Percentiles rank a stretch among this genome's conserved stretches.
These are phyloP conservation scores for Oikopleura vanhoeffeni DNA, from an alignment of 23 tunicate genomes.

Conservation along the genomic window DNA sequence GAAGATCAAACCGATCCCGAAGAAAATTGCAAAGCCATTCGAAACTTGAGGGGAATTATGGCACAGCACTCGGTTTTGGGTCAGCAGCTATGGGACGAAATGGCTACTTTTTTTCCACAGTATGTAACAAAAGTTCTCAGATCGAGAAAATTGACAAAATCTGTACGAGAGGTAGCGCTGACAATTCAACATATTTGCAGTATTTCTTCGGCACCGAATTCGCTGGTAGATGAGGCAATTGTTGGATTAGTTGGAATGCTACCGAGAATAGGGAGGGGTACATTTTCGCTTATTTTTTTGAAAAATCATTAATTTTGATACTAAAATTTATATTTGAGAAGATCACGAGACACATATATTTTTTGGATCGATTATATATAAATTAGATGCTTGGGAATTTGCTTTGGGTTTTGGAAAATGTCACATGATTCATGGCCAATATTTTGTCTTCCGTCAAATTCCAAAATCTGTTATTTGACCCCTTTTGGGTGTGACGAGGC, in stretches of 20 bases:
- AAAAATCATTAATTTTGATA: too few relatives aligned
- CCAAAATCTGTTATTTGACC: too few relatives aligned
- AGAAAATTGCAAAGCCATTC: background rate
- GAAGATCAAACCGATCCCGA: background rate
- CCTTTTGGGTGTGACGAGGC: too few relatives aligned
- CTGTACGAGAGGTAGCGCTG: background rate
- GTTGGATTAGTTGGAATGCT: background rate
- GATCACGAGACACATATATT: too few relatives aligned
- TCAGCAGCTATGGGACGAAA: background rate
- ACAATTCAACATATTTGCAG: background rate
- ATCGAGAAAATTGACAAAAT: background rate
- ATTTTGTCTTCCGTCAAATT: too few relatives aligned
- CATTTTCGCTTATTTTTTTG: too few relatives aligned
- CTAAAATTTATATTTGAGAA: too few relatives aligned
- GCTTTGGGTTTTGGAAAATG: too few relatives aligned
- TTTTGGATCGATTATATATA: too few relatives aligned
- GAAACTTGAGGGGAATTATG: background rate
- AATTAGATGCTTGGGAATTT: too few relatives aligned
- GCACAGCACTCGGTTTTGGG: background rate
- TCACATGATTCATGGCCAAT: too few relatives aligned
- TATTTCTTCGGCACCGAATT: background rate
- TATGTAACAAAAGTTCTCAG: background rate
- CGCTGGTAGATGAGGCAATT: background rate
- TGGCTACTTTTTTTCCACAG: background rate
- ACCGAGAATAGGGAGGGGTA: background rate